Conservation (phyloP, 30 jellyfish, hydroid and myxozoan species). For the Haliclystus octoradiatus region DNA sequence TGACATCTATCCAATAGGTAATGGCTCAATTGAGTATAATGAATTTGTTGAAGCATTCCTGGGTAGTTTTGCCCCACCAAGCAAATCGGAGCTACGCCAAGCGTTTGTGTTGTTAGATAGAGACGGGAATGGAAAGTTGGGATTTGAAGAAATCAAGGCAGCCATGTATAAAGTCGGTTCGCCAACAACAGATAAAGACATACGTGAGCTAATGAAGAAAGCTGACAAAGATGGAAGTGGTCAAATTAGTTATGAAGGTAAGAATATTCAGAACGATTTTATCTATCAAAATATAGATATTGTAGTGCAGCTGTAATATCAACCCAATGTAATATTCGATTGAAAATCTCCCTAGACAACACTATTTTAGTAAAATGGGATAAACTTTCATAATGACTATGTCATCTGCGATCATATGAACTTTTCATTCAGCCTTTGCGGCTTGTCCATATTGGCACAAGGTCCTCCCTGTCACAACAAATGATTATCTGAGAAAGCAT, state of each 20-base stretch:
- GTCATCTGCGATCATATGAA: too few relatives aligned
- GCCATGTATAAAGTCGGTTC: conserved; percentile 46
- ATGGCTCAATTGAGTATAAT: not conserved
- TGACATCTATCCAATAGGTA: too few relatives aligned
- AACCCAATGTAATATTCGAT: too few relatives aligned
- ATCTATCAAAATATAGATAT: too few relatives aligned
- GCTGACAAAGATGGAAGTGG: conserved; percentile 68
- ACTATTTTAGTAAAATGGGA: too few relatives aligned
- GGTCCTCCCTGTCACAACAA: too few relatives aligned
- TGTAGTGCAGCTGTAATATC: too few relatives aligned
- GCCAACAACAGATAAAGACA: conserved; percentile 16
- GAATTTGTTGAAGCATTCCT: not conserved
- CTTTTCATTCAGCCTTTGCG: too few relatives aligned
- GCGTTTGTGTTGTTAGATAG: conserved; percentile 39
- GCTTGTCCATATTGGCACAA: too few relatives aligned
- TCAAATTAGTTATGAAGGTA: conserved; percentile 33
- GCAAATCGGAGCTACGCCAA: not conserved
- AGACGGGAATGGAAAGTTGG: conserved; percentile 28
- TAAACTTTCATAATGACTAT: too few relatives aligned
- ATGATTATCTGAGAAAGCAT: too few relatives aligned
- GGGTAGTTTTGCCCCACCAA: not conserved
- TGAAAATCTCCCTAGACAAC: too few relatives aligned
- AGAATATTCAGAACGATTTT: not conserved
- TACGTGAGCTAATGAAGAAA: conserved; percentile 40
- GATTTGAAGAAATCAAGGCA: conserved; percentile 28